Percentiles rank a stretch among this genome's conserved stretches.
Conservation (phyloP, 2,888 invertebrate species). For the Tholera decimalis region DNA sequence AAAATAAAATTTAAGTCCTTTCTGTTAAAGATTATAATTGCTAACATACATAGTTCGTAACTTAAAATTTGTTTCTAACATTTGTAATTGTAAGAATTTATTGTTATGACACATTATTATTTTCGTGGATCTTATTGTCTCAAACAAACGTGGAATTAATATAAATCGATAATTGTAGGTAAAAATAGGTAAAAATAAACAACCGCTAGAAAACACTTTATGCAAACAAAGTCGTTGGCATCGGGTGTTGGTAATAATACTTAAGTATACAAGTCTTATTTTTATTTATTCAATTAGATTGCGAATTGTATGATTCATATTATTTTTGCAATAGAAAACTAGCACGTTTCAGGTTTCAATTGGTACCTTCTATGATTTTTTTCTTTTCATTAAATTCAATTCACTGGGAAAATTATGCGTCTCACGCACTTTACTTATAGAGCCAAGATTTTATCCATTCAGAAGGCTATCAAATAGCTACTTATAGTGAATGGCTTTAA, state of each 20-base stretch:
- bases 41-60: too few species aligned
- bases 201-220: neutral
- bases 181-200: neutral
- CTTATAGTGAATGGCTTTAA: conserved; percentile 30
- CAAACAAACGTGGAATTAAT: too few species aligned
- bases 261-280: neutral
- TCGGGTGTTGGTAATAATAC: neutral
- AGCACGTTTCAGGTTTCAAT: conserved; percentile 37
- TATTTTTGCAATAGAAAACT: conserved; percentile 32
- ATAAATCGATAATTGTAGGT: neutral
- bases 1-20: too few species aligned
- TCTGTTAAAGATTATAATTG: too few species aligned
- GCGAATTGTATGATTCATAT: conserved; percentile 20
- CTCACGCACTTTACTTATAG: conserved; percentile 41
- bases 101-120: too few species aligned
- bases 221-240: neutral
- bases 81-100: too few species aligned
- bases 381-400: conserved; percentile 47
- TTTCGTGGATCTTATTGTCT: too few species aligned
- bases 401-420: conserved; percentile 49
- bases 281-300: conserved; percentile 20
- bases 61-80: too few species aligned
- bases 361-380: conserved; percentile 46
- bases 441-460: conserved; percentile 46
- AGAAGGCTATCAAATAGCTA: conserved; percentile 21